Evolutionary conservation across 2,113 vertebrate genomes (phyloP).

Genomic region (Hoplias malabaricus): DNA sequence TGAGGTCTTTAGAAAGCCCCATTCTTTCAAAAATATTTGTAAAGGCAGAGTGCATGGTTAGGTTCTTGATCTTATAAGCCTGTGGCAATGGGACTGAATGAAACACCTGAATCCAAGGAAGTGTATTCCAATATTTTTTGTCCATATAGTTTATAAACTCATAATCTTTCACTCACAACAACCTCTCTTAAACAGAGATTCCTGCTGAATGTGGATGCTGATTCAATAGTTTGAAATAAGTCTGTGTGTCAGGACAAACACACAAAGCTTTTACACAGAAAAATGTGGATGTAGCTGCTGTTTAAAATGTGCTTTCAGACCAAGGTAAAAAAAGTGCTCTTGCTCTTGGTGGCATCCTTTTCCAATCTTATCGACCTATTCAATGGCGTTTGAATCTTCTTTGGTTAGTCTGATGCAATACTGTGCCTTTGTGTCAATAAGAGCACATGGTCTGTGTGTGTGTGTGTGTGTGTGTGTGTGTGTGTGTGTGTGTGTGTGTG

Average conservation of each 20-base stretch:
- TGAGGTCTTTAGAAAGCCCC: no score
- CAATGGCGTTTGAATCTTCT: background rate
- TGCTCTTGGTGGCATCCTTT: background rate
- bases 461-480: background rate
- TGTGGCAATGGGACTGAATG: no score
- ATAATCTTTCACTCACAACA: background rate
- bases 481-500: no score
- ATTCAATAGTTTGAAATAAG: no score
- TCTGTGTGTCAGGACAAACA: constrained; percentile 19
- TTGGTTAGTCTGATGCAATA: background rate
- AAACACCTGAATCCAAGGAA: no score
- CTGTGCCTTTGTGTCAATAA: background rate
- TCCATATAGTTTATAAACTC: no score
- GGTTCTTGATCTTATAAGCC: no score
- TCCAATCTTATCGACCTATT: background rate
- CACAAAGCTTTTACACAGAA: constrained; percentile 10
- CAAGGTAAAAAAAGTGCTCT: background rate
- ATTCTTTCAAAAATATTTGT: no score
- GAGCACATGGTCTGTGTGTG: background rate
- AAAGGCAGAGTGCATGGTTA: no score
- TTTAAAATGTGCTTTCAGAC: background rate
- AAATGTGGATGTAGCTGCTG: background rate
- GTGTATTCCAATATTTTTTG: no score
- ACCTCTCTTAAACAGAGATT: background rate
- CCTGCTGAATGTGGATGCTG: background rate